A percentile compares a stretch with the other conserved stretches of the same genome.
Conservation (phyloP, 2,113 vertebrate species). For the Mirza zaza region DNA sequence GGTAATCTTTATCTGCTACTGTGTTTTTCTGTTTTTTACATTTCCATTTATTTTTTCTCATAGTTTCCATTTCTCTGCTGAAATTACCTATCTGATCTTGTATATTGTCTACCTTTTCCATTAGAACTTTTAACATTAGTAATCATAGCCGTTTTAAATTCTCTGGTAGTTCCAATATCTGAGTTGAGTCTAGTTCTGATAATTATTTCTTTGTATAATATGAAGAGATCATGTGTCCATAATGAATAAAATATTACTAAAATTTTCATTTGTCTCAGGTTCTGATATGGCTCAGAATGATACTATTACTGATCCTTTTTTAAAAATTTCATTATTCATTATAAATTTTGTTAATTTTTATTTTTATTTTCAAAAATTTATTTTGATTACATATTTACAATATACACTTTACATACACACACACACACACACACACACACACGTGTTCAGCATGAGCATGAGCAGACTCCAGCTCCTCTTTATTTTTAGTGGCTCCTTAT, state of each 20-base stretch:
- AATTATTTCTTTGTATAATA: background rate
- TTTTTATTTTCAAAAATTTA: background rate
- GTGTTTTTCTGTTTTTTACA: background rate
- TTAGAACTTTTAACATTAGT: background rate
- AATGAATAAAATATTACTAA: background rate
- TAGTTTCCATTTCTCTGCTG: background rate
- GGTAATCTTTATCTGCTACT: background rate
- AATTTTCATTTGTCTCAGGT: background rate
- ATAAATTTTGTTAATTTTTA: background rate
- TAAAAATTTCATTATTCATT: background rate
- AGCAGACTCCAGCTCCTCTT: too few relatives aligned
- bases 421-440: too few relatives aligned
- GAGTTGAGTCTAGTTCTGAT: background rate
- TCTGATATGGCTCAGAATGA: background rate
- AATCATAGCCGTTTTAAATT: background rate
- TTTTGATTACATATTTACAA: too few relatives aligned
- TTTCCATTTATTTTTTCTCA: background rate
- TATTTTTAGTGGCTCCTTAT: too few relatives aligned
- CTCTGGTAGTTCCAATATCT: background rate
- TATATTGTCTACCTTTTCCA: background rate
- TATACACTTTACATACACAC: too few relatives aligned
- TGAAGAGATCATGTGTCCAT: background rate
- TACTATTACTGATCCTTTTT: background rate
- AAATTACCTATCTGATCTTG: background rate
- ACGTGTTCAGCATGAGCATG: too few relatives aligned